phyloP scores from a whole-genome alignment of 2,797 vertebrate genomes.

The Gambelia wislizenii region DNA sequence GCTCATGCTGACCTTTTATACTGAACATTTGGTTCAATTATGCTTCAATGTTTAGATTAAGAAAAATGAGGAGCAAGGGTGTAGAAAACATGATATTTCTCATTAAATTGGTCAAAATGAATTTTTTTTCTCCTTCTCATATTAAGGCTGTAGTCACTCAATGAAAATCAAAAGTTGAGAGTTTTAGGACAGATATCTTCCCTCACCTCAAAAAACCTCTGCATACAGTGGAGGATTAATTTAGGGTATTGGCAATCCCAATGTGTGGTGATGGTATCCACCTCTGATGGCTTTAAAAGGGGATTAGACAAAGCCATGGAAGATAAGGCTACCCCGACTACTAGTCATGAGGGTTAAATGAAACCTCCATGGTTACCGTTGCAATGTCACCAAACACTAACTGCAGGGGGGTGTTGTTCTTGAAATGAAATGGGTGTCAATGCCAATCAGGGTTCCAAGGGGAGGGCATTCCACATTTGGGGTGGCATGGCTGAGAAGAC shows the following conservation, averaged over 20 bases:
- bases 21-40: neutral
- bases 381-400: neutral
- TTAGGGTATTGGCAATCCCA: neutral
- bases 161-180: neutral
- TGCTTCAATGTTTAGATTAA: neutral
- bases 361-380: neutral
- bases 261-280: neutral
- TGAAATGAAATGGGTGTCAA: too few species aligned
- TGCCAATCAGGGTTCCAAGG: too few species aligned
- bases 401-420: neutral
- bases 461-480: too few species aligned
- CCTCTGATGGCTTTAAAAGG: neutral
- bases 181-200: neutral
- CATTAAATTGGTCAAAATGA: neutral
- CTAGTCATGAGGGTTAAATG: neutral
- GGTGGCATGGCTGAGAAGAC: too few species aligned
- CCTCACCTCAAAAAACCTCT: neutral
- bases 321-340: neutral
- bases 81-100: neutral
- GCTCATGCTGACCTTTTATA: neutral
- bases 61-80: neutral
- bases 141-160: neutral
- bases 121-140: too few species aligned
- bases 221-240: neutral
- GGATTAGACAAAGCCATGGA: neutral